Percentiles rank a stretch among this genome's conserved stretches.
These are phyloP conservation scores for Pristis pectinata DNA, from an alignment of 2,797 vertebrate genomes.

Conservation along the genomic window DNA sequence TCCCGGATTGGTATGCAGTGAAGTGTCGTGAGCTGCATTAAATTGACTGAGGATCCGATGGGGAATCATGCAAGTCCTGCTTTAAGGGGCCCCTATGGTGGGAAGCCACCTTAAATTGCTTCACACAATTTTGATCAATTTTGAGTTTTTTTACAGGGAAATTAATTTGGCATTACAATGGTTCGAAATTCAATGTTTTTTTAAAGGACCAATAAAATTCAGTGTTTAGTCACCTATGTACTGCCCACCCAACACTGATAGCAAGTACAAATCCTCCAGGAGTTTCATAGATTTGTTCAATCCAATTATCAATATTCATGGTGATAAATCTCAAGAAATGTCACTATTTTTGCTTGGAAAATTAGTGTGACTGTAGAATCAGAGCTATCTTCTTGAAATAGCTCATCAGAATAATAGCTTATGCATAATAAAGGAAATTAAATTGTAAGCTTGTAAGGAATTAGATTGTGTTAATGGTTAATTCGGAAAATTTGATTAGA, in stretches of 20 bases:
- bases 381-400: background rate
- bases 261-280: background rate
- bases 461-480: background rate
- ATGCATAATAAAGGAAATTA: background rate
- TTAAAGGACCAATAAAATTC: too few relatives aligned
- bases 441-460: conserved; percentile 4
- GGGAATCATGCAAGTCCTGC: too few relatives aligned
- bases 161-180: too few relatives aligned
- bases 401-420: background rate
- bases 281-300: background rate
- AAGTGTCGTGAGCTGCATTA: too few relatives aligned
- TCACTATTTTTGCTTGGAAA: background rate
- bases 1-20: too few relatives aligned
- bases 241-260: background rate
- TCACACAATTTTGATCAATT: too few relatives aligned
- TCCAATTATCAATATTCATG: background rate
- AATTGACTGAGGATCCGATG: too few relatives aligned
- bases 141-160: too few relatives aligned
- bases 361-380: background rate
- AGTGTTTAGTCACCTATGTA: background rate
- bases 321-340: background rate
- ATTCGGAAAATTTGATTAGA: conserved; percentile 1
- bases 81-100: too few relatives aligned
- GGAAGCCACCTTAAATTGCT: too few relatives aligned
- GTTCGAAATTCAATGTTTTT: too few relatives aligned